A percentile compares a stretch with the other conserved stretches of the same genome.
These are phyloP conservation scores for Cherax destructor DNA, from an alignment of 1,140 invertebrate species.

Conservation along the genomic window DNA sequence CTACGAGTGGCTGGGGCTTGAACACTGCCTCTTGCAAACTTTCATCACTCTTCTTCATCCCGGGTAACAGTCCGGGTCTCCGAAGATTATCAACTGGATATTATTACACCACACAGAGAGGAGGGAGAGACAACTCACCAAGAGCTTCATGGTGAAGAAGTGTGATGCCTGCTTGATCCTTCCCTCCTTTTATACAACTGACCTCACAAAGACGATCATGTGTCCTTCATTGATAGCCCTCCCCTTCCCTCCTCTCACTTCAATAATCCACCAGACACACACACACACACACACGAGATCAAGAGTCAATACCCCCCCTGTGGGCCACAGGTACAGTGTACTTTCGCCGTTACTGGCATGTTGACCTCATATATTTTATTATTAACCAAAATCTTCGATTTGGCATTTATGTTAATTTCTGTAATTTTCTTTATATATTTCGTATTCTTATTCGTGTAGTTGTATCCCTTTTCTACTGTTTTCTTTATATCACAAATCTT, in stretches of 20 bases:
- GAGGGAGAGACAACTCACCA: neutral
- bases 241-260: neutral
- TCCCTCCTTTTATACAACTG: neutral
- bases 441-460: too few relatives aligned
- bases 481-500: too few relatives aligned
- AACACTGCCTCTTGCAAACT: too few relatives aligned
- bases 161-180: neutral
- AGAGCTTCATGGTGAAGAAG: slow-evolving; percentile 2
- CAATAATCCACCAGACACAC: neutral
- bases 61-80: neutral
- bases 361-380: neutral
- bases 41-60: neutral
- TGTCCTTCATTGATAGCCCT: neutral
- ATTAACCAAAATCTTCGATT: neutral
- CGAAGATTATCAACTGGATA: neutral
- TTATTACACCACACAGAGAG: neutral
- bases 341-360: neutral
- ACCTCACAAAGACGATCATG: neutral
- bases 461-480: too few relatives aligned
- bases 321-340: neutral
- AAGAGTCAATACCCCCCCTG: too few relatives aligned
- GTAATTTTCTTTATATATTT: too few relatives aligned
- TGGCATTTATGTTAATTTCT: too few relatives aligned
- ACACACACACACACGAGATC: neutral
- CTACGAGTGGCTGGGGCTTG: too few relatives aligned